Base-by-base conservation (phyloP, 2,888 invertebrate genomes). In the Argynnis bischoffii region DNA sequence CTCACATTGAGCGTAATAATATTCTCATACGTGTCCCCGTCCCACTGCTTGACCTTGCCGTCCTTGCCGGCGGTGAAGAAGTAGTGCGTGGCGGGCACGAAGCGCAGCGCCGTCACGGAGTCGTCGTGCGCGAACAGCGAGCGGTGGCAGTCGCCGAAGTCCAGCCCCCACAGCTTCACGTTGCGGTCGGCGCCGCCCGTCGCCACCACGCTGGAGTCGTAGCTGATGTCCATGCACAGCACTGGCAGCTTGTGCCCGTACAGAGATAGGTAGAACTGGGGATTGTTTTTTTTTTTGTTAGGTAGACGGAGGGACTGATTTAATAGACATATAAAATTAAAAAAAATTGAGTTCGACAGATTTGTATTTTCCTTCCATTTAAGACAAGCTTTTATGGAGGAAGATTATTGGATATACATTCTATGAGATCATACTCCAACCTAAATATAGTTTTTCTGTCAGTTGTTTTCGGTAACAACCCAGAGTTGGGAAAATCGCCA, bases 211-310 rank as follows among this genome's bases (percentile, higher is more conserved):
- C 95, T 94, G 0, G 96, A 96, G 85, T 98, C 98, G 76, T 96
- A 96, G 15, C 98, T 98, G 69, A 99, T 98, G 83, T 99, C 99
- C 93, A 99, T 93, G 79, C 97, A 97, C 0, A 97, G 93, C 0
- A 99, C 98, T 0, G 99, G 99, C 63, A 99, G 91, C 82, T 98
- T 98, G 90, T 99, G 99, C 0, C 99, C 99, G 85, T 99, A 99
- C 0, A 99, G 94, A 0, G 98, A 97, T 21, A 99, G 86, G 88
- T 98, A 98, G 87, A 99, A 98, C 96, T 97, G 88, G 0, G 14
- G 21, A 6, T 13, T 13, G 35, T 16, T 1, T 35, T 26, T 26
- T 26, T 26, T 26, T 4, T 26, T 26, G 26, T 26, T 26, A 26
- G 26, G 5, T 4, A 26, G 26, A 5, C 26, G 26, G 26, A 26